Evolutionary conservation across 1,140 invertebrate species (phyloP).

Genomic region (Mamestra configurata): DNA sequence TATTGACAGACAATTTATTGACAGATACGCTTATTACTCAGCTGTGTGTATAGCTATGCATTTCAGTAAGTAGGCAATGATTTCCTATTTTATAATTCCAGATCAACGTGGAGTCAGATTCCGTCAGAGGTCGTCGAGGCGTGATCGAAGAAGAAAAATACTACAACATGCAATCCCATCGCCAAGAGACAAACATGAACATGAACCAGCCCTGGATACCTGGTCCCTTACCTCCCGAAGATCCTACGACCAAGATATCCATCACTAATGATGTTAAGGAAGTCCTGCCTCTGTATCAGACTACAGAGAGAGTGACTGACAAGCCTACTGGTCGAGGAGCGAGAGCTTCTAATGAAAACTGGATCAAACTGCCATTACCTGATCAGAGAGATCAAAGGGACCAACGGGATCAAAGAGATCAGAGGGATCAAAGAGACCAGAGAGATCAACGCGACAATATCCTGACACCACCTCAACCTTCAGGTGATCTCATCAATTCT

Average conservation of each 20-base stretch:
- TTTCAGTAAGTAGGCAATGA: no score
- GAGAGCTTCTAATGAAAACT: conserved; percentile 85
- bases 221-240: conserved; percentile 69
- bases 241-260: conserved; percentile 79
- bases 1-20: background rate
- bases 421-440: background rate
- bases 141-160: conserved; percentile 86
- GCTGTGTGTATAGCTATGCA: no score
- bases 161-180: conserved; percentile 75
- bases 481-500: conserved; percentile 82
- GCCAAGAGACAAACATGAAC: conserved; percentile 65
- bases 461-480: conserved; percentile 79
- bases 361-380: conserved; percentile 85
- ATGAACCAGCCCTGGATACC: conserved; percentile 82
- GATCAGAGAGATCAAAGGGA: conserved; percentile 53
- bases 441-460: conserved; percentile 69
- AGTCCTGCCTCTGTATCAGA: conserved; percentile 72
- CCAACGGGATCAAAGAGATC: conserved; percentile 42
- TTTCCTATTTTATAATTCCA: conserved; percentile 59
- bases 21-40: no score
- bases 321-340: conserved; percentile 84
- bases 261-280: conserved; percentile 74
- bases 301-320: conserved; percentile 82
- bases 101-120: conserved; percentile 61
- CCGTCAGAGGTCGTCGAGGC: conserved; percentile 73